Evolutionary conservation across 2,888 invertebrate genomes (phyloP).

Genomic region (Drosophila testacea): DNA sequence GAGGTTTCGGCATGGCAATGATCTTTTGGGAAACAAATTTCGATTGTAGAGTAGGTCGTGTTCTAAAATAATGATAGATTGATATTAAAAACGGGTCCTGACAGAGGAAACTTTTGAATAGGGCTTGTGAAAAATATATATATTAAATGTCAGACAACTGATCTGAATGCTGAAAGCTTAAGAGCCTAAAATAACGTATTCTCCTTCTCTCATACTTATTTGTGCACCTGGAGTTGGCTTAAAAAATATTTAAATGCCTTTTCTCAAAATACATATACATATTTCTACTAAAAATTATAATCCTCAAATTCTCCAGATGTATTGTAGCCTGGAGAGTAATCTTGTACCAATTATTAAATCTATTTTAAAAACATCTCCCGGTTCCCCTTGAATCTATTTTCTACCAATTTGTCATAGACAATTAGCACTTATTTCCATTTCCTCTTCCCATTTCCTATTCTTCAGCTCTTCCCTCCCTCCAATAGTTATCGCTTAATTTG

Average conservation of each 20-base stretch:
- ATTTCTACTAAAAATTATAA: no score
- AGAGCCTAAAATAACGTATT: no score
- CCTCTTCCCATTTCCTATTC: conserved; percentile 24
- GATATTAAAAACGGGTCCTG: not conserved
- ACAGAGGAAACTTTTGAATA: no score
- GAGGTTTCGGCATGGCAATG: conserved; percentile 30
- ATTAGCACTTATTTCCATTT: conserved; percentile 41
- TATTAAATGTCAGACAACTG: no score
- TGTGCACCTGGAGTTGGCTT: no score
- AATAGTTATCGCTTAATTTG: conserved; percentile 42
- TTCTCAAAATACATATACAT: no score
- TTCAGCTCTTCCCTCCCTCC: conserved; percentile 1
- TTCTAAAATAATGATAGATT: not conserved
- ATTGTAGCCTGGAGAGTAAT: not conserved
- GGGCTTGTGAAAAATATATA: no score
- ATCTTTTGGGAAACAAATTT: conserved; percentile 2
- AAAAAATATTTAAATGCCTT: no score
- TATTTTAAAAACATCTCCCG: conserved; percentile 13
- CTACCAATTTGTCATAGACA: conserved; percentile 41
- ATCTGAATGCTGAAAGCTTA: no score
- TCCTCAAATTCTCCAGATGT: not conserved
- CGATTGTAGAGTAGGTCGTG: not conserved
- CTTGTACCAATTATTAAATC: conserved; percentile 1
- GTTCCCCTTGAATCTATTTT: conserved; percentile 7
- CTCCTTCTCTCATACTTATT: no score